phyloP scores from a whole-genome alignment of 1,140 invertebrate genomes.

The Drosophila pallidifrons region DNA sequence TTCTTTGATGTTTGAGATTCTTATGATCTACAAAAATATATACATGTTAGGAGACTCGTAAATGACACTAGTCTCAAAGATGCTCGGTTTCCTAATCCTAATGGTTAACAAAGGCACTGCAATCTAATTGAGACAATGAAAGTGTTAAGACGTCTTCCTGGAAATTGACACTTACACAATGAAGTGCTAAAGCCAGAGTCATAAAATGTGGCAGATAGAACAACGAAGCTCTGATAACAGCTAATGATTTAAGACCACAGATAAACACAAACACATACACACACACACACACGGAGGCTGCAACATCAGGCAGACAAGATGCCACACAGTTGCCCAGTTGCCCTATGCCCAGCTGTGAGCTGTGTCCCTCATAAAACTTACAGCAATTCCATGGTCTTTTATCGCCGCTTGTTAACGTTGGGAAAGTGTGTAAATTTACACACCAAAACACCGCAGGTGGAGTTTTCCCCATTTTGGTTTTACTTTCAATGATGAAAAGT shows the following conservation, averaged over 20 bases:
- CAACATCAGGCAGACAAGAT: slow-evolving; percentile 41
- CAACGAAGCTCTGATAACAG: slow-evolving; percentile 55
- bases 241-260: slow-evolving; percentile 55
- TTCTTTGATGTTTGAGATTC: not conserved
- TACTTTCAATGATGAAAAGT: slow-evolving; percentile 66
- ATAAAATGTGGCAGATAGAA: slow-evolving; percentile 62
- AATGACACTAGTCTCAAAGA: slow-evolving; percentile 5
- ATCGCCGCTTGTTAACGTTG: slow-evolving; percentile 71
- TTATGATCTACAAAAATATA: not conserved
- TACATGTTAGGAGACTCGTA: not conserved
- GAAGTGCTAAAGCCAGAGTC: slow-evolving; percentile 37
- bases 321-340: slow-evolving; percentile 32
- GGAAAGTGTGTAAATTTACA: slow-evolving; percentile 79
- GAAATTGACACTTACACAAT: slow-evolving; percentile 49
- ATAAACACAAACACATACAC: slow-evolving; percentile 41
- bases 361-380: slow-evolving; percentile 26
- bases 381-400: slow-evolving; percentile 48
- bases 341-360: slow-evolving; percentile 34
- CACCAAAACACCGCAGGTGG: slow-evolving; percentile 52
- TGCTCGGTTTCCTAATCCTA: slow-evolving; percentile 5
- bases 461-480: slow-evolving; percentile 52
- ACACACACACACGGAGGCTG: slow-evolving; percentile 41
- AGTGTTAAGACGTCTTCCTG: slow-evolving; percentile 66
- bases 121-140: slow-evolving; percentile 74
- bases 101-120: slow-evolving; percentile 41